Conservation (phyloP, 1,140 invertebrate genomes). For the Tetramorium alpestre region DNA sequence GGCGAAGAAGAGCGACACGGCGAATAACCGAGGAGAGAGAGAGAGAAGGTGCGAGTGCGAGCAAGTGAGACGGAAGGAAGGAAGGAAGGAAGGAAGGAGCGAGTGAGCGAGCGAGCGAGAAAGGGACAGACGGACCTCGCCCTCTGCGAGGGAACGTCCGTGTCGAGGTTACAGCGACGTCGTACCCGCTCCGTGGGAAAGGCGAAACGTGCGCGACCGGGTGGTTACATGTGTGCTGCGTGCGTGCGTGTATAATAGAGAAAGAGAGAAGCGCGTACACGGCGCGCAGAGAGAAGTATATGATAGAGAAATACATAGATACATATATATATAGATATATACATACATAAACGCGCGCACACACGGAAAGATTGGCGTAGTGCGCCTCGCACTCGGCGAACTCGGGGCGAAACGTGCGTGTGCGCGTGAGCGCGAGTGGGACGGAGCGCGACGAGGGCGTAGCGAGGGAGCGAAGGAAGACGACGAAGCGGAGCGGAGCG, state of each 20-base stretch:
- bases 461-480: neutral
- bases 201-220: constrained; percentile 39
- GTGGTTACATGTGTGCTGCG: constrained; percentile 25
- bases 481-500: constrained; percentile 18
- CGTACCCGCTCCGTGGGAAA: constrained; percentile 9
- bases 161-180: constrained; percentile 10
- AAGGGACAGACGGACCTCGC: constrained; percentile 35
- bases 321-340: neutral
- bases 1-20: neutral
- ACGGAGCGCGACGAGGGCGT: neutral
- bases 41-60: neutral
- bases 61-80: neutral
- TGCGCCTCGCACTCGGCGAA: constrained; percentile 9
- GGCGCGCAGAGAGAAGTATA: neutral
- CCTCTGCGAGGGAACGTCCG: constrained; percentile 47
- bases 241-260: constrained; percentile 17
- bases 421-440: neutral
- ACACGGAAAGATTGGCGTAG: neutral
- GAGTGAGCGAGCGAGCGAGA: neutral
- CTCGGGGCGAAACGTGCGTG: constrained; percentile 34
- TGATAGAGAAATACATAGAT: neutral
- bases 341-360: neutral
- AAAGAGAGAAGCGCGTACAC: neutral
- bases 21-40: neutral
- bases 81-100: neutral